Conservation (phyloP, 2,113 vertebrate species). For the Thalassarche chlororhynchos region DNA sequence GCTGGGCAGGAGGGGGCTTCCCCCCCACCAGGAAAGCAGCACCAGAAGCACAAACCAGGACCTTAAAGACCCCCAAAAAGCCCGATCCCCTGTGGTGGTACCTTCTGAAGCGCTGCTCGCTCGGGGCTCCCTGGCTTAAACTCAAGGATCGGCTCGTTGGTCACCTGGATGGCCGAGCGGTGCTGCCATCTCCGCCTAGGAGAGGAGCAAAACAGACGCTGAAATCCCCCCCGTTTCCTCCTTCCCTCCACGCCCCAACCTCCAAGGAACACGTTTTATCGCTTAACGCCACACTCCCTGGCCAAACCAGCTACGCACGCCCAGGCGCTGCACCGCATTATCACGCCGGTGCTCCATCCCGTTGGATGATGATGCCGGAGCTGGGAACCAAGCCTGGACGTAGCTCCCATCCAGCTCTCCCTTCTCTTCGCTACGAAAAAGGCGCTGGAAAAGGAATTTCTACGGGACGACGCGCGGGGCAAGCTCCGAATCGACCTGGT, state of each 20-base stretch:
- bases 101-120: constrained; percentile 82
- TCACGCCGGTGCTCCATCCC: background rate
- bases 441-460: background rate
- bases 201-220: background rate
- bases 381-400: accelerated
- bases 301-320: accelerated
- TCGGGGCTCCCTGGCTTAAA: constrained; percentile 85
- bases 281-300: accelerated
- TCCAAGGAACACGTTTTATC: background rate
- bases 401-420: accelerated
- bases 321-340: background rate
- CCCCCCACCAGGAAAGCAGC: background rate
- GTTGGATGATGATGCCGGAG: accelerated
- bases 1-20: accelerated
- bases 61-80: background rate
- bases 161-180: constrained; percentile 75
- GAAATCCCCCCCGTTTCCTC: accelerated
- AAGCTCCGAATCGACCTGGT: background rate
- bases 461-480: accelerated
- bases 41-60: background rate
- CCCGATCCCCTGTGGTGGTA: background rate
- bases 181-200: constrained; percentile 79
- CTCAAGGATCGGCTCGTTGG: constrained; percentile 89
- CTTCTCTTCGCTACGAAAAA: background rate
- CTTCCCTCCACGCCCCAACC: background rate